These are phyloP conservation scores for Hypotaenidia philippensis DNA, from an alignment of 2,797 vertebrate species.

Conservation along the genomic window DNA sequence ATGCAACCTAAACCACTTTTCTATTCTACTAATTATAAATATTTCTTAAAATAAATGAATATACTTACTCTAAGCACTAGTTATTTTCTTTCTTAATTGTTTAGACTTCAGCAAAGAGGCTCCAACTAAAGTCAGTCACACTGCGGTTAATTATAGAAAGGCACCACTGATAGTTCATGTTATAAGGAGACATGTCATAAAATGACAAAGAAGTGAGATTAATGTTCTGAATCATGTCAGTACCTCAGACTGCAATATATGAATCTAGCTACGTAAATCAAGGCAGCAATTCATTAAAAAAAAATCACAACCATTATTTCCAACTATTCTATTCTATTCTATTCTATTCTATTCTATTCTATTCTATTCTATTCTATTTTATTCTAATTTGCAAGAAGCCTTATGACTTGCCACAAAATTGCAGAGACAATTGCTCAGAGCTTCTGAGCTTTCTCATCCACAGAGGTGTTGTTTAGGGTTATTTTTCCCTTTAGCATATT, in stretches of 20 bases:
- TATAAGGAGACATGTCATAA: background rate
- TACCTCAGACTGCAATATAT: background rate
- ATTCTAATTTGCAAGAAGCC: background rate
- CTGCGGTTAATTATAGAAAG: background rate
- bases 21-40: background rate
- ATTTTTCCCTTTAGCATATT: background rate
- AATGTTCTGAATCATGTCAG: background rate
- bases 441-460: background rate
- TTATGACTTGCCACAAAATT: background rate
- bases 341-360: background rate
- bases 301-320: background rate
- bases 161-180: background rate
- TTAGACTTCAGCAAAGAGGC: background rate
- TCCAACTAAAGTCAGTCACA: background rate
- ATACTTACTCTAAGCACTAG: background rate
- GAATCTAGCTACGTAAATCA: background rate
- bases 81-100: background rate
- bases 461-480: background rate
- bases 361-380: background rate
- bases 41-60: background rate
- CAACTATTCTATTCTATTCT: background rate
- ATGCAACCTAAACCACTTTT: background rate
- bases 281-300: background rate
- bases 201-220: background rate
- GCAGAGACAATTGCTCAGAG: background rate